Evolutionary conservation across 2,888 invertebrate species (phyloP), one percentile per base, ranked within the genome.

Genomic region (Hypolimnas misippus): DNA sequence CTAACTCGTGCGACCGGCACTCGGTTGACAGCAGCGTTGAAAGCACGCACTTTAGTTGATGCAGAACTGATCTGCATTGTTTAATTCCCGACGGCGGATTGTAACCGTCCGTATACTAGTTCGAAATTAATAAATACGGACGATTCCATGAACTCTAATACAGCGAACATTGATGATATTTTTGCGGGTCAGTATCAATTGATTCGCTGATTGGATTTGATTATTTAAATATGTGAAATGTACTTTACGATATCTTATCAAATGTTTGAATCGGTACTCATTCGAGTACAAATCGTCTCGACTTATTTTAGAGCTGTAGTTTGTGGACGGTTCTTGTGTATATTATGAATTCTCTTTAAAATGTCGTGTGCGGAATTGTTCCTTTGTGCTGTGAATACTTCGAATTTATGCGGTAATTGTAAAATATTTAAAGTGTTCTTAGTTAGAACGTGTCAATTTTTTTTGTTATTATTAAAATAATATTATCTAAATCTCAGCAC

Each of bases 211-310:
- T 51, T 49, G 38, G n/a, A 19, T 31, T 17, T 63, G 42, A 62
- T 54, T 59, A 64, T 50, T 64, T 54, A 42, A 57, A 56, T 65
- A 46, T 58, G 31, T 40, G 59, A 38, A 58, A 61, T 62, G 59
- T 62, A 51, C 58, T 65, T 65, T 53, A 40, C 71, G 70, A 44
- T 87, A 88, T 86, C 88, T 89, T 86, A 89, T 89, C 88, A n/a
- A 74, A 73, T 71, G 70, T 68, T 77, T 75, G 76, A 70, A 74
- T 76, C 76, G 74, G 73, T 73, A 73, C 66, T 75, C 76, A 78
- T 72, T 76, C 66, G 76, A 78, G 76, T 81, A 82, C 72, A 76
- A 75, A 80, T 35, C 38, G 49, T 63, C 40, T 29, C 25, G 16
- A 25, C 56, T 33, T 54, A 54, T 60, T 33, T 57, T 38, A 33